A percentile compares a stretch with the other conserved stretches of the same genome.
These are phyloP conservation scores for Alviniconcha strummeri DNA, from an alignment of 2,888 invertebrate species.

Conservation along the genomic window DNA sequence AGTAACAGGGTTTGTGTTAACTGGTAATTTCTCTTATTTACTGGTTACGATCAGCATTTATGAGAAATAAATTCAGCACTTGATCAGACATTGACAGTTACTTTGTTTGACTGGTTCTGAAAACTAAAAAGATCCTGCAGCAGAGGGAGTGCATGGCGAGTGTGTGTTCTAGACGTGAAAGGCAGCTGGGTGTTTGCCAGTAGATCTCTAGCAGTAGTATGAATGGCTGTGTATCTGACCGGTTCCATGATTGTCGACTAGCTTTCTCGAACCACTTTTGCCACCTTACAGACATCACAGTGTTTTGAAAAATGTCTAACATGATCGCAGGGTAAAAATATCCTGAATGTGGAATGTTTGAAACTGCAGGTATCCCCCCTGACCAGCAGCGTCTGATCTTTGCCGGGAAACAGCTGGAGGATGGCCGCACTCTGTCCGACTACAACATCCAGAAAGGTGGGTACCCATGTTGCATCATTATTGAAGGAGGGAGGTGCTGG, in stretches of 20 bases:
- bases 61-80: too few species aligned
- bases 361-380: conserved; percentile 74
- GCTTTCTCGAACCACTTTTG: background rate
- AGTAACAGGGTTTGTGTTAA: too few species aligned
- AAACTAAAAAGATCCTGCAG: background rate
- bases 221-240: too few species aligned
- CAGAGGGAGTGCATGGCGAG: background rate
- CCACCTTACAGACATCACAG: background rate
- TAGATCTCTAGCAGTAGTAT: background rate
- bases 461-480: background rate
- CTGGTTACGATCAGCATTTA: too few species aligned
- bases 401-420: conserved; percentile 96
- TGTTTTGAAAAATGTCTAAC: background rate
- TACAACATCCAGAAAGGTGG: conserved; percentile 93
- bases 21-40: too few species aligned
- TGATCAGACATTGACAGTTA: too few species aligned
- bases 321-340: background rate
- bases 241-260: background rate
- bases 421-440: conserved; percentile 93
- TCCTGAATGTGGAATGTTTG: background rate
- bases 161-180: background rate
- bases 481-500: too few species aligned
- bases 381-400: conserved; percentile 94
- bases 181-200: background rate
- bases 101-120: too few species aligned